These are phyloP conservation scores for Leptoclinus maculatus DNA, from an alignment of 2,797 vertebrate species.

Conservation along the genomic window DNA sequence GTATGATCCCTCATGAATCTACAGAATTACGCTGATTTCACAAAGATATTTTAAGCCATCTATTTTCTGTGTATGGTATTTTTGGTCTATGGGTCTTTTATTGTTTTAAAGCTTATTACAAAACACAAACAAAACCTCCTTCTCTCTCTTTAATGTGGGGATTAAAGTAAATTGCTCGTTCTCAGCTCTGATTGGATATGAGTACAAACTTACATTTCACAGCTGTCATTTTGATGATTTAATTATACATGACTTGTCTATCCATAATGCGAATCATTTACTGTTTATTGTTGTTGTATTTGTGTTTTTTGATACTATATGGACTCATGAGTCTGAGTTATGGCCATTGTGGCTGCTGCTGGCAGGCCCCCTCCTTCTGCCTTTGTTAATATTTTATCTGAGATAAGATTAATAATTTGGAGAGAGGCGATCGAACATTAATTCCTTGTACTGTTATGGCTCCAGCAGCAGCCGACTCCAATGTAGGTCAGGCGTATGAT, in stretches of 20 bases:
- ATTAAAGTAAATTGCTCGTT: slow-evolving; percentile 7
- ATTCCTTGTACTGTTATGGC: slow-evolving; percentile 34
- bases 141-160: background rate
- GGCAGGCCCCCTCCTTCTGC: background rate
- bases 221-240: slow-evolving; percentile 47
- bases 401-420: slow-evolving; percentile 35
- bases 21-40: background rate
- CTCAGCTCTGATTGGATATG: slow-evolving; percentile 21
- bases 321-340: no score
- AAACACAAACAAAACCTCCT: background rate
- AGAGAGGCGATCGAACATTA: slow-evolving; percentile 19
- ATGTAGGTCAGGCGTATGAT: slow-evolving; percentile 79
- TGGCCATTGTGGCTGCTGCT: slow-evolving; percentile 22
- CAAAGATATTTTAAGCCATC: background rate
- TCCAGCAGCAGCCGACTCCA: slow-evolving; percentile 32
- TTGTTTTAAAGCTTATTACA: background rate
- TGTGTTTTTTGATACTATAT: no score
- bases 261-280: slow-evolving; percentile 57
- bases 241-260: slow-evolving; percentile 65
- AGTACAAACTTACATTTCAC: slow-evolving; percentile 17
- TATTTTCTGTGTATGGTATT: background rate
- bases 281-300: no score
- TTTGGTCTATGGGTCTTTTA: background rate
- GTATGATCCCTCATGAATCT: slow-evolving; percentile 68
- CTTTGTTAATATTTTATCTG: slow-evolving; percentile 17